Evolutionary conservation across 2,113 vertebrate genomes (phyloP).

Genomic region (Bufo gargarizans): DNA sequence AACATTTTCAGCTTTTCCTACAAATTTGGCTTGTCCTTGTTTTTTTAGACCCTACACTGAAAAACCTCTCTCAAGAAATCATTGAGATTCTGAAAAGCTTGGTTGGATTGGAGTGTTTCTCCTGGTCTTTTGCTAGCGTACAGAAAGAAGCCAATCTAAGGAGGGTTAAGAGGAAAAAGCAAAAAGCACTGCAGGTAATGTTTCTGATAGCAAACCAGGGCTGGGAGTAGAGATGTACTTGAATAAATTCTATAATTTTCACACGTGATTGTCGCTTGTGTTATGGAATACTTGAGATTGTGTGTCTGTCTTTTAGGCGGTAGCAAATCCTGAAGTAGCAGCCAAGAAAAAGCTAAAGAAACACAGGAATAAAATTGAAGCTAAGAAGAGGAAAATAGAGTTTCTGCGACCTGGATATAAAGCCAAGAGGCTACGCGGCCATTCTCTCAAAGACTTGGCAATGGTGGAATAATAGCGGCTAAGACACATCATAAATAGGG

Average conservation of each 20-base stretch:
- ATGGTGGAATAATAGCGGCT: constrained; percentile 78
- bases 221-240: background rate
- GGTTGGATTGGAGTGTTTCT: constrained; percentile 88
- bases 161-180: constrained; percentile 82
- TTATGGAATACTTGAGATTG: background rate
- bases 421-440: constrained; percentile 84
- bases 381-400: constrained; percentile 92
- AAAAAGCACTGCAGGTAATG: constrained; percentile 87
- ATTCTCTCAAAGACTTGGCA: constrained; percentile 84
- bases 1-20: background rate
- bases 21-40: background rate
- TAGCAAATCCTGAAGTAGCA: constrained; percentile 91
- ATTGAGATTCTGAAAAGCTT: constrained; percentile 91
- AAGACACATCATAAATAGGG: background rate
- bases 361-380: constrained; percentile 90
- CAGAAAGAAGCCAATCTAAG: constrained; percentile 87
- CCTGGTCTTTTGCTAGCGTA: constrained; percentile 85
- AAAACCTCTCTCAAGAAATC: constrained; percentile 94
- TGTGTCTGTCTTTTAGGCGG: constrained; percentile 74
- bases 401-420: constrained; percentile 84
- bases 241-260: background rate
- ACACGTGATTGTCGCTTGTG: background rate
- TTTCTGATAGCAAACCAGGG: background rate
- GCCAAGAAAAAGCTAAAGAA: constrained; percentile 95
- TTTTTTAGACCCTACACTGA: constrained; percentile 84